Evolutionary conservation across 2,888 invertebrate genomes (phyloP).

Genomic region (Parascotia fuliginaria): DNA sequence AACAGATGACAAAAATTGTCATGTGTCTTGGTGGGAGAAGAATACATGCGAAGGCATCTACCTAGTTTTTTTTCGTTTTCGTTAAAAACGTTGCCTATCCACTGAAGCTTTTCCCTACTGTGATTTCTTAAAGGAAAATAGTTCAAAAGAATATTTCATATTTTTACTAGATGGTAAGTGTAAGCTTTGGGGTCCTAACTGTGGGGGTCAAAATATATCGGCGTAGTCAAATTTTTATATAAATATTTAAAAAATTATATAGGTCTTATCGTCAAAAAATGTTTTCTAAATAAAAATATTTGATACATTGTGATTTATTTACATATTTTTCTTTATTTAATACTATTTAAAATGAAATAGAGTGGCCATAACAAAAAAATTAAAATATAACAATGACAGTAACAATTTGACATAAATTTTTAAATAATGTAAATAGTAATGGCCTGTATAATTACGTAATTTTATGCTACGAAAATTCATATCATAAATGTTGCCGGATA

Average conservation of each 20-base stretch:
- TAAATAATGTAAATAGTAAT: no score
- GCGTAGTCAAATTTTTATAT: conserved; percentile 1
- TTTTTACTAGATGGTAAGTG: conserved; percentile 34
- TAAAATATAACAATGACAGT: no score
- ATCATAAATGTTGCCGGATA: conserved; percentile 1
- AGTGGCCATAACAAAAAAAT: no score
- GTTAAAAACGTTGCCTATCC: conserved; percentile 23
- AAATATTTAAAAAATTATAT: background rate
- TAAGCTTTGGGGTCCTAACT: conserved; percentile 22
- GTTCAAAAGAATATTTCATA: conserved; percentile 36
- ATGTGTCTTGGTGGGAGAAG: no score
- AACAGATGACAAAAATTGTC: no score
- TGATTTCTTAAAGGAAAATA: conserved; percentile 34
- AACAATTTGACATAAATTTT: no score
- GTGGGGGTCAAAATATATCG: conserved; percentile 17
- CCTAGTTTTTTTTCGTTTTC: conserved; percentile 11
- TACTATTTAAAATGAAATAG: no score
- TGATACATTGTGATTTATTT: no score
- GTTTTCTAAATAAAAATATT: no score
- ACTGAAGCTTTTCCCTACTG: conserved; percentile 41
- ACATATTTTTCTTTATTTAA: no score
- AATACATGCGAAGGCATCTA: no score
- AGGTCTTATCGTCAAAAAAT: background rate
- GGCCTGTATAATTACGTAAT: no score
- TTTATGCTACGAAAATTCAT: background rate